These are phyloP conservation scores for Cyanistes caeruleus DNA, from an alignment of 2,113 vertebrate species.

Conservation along the genomic window DNA sequence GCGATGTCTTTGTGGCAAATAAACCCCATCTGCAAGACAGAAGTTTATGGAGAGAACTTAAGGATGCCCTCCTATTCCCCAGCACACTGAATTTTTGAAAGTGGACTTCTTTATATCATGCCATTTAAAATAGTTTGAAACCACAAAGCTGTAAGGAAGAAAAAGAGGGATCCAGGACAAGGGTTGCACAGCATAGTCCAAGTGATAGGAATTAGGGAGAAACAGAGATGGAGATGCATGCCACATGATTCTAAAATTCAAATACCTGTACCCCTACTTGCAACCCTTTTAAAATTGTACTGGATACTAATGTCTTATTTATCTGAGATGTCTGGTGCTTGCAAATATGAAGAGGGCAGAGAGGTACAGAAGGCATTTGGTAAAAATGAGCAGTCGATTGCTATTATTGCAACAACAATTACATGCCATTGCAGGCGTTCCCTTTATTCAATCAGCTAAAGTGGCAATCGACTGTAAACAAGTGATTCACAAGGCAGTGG, in stretches of 20 bases:
- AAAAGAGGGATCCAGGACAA: background rate
- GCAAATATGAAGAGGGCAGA: background rate
- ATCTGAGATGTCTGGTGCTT: rapidly evolving
- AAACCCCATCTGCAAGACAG: background rate
- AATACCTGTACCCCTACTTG: background rate
- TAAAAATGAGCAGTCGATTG: background rate
- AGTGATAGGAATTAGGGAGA: background rate
- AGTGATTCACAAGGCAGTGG: background rate
- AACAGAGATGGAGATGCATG: background rate
- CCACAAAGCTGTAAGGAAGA: background rate
- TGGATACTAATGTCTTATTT: background rate
- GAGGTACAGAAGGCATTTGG: background rate
- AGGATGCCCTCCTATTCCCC: background rate
- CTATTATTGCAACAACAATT: background rate
- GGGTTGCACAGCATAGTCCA: background rate
- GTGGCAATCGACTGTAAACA: background rate
- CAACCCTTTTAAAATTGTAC: background rate
- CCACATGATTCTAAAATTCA: background rate
- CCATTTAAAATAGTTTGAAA: background rate
- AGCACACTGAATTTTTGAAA: background rate
- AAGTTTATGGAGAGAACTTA: background rate
- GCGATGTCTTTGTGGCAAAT: background rate
- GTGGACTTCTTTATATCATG: background rate
- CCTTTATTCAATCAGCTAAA: conserved; percentile 1
- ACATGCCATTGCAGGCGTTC: background rate